Evolutionary conservation across 2,113 vertebrate genomes (phyloP).

Genomic region (Megaceryle torquata): DNA sequence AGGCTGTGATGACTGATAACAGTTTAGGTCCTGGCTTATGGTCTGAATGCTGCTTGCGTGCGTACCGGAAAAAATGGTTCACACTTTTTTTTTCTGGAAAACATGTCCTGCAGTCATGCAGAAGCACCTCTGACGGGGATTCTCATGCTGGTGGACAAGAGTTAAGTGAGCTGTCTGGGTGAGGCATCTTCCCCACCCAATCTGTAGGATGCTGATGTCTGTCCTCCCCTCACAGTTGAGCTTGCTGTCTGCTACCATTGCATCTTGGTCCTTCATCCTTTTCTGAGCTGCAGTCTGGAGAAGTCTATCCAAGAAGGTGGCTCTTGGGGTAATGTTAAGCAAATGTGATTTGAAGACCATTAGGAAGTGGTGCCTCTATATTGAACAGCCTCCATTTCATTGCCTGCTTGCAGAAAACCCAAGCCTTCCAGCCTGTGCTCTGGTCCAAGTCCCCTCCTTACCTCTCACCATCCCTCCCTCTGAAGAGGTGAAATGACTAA

Average conservation of each 20-base stretch:
- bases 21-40: neutral
- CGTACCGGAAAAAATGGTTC: neutral
- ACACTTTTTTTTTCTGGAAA: neutral
- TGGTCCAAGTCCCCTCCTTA: neutral
- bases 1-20: neutral
- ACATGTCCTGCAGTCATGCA: neutral
- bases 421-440: neutral
- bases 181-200: neutral
- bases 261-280: neutral
- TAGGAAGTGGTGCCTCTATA: neutral
- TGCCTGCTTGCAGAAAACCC: neutral
- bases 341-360: neutral
- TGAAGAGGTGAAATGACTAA: neutral
- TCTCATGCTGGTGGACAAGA: neutral
- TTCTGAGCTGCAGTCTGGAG: neutral
- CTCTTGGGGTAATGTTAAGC: neutral
- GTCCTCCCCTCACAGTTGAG: rapidly evolving
- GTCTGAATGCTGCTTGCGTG: neutral
- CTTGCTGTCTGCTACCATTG: neutral
- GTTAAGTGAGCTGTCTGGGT: neutral
- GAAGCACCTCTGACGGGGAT: neutral
- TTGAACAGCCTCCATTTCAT: neutral
- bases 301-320: neutral
- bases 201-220: neutral
- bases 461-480: neutral